A percentile compares a stretch with the other conserved stretches of the same genome.
phyloP scores from a whole-genome alignment of 1,140 invertebrate genomes.

The Eriocheir sinensis region DNA sequence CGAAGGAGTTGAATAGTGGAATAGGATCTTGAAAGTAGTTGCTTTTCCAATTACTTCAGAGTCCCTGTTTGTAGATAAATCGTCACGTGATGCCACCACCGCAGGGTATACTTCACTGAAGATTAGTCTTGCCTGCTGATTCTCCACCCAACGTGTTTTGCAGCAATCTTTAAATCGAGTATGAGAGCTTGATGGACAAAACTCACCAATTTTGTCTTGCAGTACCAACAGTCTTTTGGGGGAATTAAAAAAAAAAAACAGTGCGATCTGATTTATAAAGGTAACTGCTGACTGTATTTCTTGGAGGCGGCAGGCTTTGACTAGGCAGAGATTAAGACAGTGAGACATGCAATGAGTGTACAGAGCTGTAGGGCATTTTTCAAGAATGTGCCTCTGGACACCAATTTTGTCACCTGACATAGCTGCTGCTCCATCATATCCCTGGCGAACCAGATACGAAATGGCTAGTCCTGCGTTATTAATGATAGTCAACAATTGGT shows the following conservation, averaged over 20 bases:
- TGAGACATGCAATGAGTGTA: slow-evolving; percentile 18
- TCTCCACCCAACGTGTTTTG: no score
- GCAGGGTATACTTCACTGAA: no score
- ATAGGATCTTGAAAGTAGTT: no score
- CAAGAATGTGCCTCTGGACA: slow-evolving; percentile 27
- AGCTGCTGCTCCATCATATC: slow-evolving; percentile 42
- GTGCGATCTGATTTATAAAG: slow-evolving; percentile 30
- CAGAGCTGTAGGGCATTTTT: neutral
- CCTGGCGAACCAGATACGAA: slow-evolving; percentile 22
- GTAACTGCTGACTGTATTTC: slow-evolving; percentile 13
- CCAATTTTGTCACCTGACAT: slow-evolving; percentile 26
- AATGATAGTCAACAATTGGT: slow-evolving; percentile 32
- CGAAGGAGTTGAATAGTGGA: no score
- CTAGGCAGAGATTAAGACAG: slow-evolving; percentile 37
- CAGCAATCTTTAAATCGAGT: no score
- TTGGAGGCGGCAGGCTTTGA: neutral
- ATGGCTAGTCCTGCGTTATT: slow-evolving; percentile 15
- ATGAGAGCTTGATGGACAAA: no score
- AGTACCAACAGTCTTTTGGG: slow-evolving; percentile 70
- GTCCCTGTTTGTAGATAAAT: no score
- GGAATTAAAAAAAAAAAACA: slow-evolving; percentile 7
- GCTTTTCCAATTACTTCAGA: no score
- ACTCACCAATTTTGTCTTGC: no score
- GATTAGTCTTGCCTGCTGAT: no score
- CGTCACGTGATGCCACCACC: no score